Evolutionary conservation across 2,888 invertebrate species (phyloP), one percentile per base, ranked within the genome.

Genomic region (Spilosoma lubricipeda): DNA sequence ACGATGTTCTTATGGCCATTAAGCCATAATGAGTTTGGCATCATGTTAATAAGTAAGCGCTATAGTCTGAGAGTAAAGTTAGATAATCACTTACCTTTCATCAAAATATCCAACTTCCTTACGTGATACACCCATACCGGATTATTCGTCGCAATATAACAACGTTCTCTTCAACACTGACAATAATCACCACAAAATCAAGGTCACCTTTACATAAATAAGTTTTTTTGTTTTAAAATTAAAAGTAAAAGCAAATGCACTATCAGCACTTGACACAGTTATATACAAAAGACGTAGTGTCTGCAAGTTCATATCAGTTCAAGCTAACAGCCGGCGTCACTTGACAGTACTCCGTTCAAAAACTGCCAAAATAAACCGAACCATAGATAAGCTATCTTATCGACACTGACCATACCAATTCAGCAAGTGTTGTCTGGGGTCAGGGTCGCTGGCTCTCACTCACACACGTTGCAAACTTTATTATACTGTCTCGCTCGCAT

Each of bases 331-430:
- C 33, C 73, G 39, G 76, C 80, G 75, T 80, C 74, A 82, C 39
- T 48, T n/a, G 33, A 67, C 78, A 70, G 39, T 72, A 74, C 67
- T 45, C 33, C 65, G 69, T 74, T 71, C 66, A 73, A 70, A 77
- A 76, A 79, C 64, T 81, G 77, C 82, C 84, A 78, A 89, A n/a
- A 84, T 75, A 79, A 75, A 65, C 42, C 18, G 71, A 59, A 67
- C 73, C 80, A 74, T 89, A 87, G 90, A 87, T 90, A 89, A 70
- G 27, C 81, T 87, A 93, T 93, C 92, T 79, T 81, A 85, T 89
- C 89, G 88, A 86, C 88, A 91, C 90, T 93, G 94, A 94, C 94
- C 94, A 86, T 78, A 78, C 83, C 75, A 86, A 87, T 90, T 90
- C 84, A 87, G 85, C 86, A 69, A 67, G 84, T 84, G 86, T 93